These are phyloP conservation scores for Gymnopithys bicolor DNA, from an alignment of 2,797 vertebrate genomes.

Conservation along the genomic window DNA sequence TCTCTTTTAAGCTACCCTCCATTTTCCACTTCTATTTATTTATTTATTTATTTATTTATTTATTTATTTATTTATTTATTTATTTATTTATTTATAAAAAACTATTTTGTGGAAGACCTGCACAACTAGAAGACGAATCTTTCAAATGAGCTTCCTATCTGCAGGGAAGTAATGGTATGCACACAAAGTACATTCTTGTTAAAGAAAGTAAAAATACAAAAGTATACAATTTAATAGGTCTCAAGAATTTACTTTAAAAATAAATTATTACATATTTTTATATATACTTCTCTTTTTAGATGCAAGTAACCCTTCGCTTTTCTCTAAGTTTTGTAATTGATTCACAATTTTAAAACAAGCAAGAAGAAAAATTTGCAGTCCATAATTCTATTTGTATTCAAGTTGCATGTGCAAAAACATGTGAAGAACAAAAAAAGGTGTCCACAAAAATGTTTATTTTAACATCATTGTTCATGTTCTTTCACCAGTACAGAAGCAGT, in stretches of 20 bases:
- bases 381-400: background rate
- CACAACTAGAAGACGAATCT: background rate
- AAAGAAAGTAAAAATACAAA: background rate
- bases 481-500: background rate
- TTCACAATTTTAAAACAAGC: background rate
- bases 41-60: too few species aligned
- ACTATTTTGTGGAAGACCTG: background rate
- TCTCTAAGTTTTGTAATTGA: background rate
- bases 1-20: background rate
- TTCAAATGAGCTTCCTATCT: background rate
- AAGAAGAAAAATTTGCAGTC: background rate
- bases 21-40: background rate
- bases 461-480: background rate
- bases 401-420: background rate
- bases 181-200: background rate
- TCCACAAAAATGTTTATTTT: background rate
- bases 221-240: background rate
- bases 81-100: too few species aligned
- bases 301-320: fast-evolving
- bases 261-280: background rate
- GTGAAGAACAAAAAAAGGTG: fast-evolving
- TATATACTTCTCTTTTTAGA: background rate
- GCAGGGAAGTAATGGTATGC: background rate
- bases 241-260: background rate
- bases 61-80: too few species aligned